Percentiles rank a stretch among this genome's conserved stretches.
These are phyloP conservation scores for Lepas anatifera DNA, from an alignment of 2,888 invertebrate genomes.

Conservation along the genomic window DNA sequence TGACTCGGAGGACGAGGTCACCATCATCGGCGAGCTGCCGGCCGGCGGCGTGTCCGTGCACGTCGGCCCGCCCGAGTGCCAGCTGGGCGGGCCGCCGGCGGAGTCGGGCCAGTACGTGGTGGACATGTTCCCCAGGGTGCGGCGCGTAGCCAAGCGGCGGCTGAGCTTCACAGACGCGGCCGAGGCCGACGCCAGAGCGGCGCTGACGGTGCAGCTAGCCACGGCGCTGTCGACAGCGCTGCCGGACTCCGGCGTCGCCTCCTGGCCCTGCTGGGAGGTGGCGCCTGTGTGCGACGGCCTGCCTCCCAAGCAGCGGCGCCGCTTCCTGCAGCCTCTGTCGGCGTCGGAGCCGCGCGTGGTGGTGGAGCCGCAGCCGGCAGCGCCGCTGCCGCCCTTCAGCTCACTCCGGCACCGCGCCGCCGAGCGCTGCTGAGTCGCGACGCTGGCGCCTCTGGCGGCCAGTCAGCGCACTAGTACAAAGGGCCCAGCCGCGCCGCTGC, in stretches of 20 bases:
- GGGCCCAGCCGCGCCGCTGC: neutral
- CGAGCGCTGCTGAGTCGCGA: neutral
- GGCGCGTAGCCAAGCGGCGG: neutral
- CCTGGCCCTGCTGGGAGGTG: too few species aligned
- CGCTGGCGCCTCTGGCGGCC: neutral
- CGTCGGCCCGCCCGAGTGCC: too few species aligned
- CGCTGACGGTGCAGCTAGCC: too few species aligned
- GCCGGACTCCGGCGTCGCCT: too few species aligned
- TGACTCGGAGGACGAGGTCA: neutral
- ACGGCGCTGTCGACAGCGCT: too few species aligned
- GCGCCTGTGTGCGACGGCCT: neutral
- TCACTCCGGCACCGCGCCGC: neutral
- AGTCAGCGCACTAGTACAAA: neutral
- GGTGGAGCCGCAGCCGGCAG: neutral
- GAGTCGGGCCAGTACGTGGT: too few species aligned
- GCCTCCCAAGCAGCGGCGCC: neutral
- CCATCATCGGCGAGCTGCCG: too few species aligned
- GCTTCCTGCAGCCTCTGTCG: neutral
- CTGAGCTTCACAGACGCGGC: too few species aligned
- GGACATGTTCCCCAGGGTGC: too few species aligned
- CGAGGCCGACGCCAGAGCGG: neutral
- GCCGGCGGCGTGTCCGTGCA: too few species aligned
- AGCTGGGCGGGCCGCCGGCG: too few species aligned
- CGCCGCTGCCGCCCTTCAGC: conserved; percentile 6
- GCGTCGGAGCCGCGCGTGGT: neutral